phyloP scores from a whole-genome alignment of 2,113 vertebrate genomes.

The Platichthys flesus region DNA sequence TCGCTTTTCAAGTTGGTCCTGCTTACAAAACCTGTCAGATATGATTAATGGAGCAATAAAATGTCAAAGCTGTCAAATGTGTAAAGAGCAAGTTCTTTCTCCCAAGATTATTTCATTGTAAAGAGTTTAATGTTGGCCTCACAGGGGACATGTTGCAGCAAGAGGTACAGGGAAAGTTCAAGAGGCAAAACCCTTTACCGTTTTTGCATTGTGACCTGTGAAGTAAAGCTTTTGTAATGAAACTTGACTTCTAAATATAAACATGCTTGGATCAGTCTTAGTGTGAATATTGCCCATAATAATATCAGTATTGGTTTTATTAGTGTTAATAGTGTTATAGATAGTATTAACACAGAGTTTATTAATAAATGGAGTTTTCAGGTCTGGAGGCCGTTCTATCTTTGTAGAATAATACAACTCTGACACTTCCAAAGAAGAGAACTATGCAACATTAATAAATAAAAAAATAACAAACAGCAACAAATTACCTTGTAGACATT shows the following conservation, averaged over 20 bases:
- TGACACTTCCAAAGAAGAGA: no score
- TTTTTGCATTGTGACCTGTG: background rate
- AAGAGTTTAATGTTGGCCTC: no score
- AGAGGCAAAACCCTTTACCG: background rate
- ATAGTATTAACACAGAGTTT: background rate
- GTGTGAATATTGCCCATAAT: background rate
- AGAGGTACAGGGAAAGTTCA: no score
- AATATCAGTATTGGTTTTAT: background rate
- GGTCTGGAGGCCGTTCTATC: no score
- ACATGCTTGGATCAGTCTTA: background rate
- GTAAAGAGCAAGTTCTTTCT: slow-evolving; percentile 14
- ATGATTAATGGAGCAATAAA: slow-evolving; percentile 74
- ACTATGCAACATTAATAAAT: background rate
- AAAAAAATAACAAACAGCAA: no score
- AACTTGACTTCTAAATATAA: background rate
- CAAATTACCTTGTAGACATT: no score
- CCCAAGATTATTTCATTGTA: background rate
- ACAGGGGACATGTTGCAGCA: no score
- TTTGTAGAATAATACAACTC: no score
- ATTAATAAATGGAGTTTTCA: no score
- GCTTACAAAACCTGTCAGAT: slow-evolving; percentile 70
- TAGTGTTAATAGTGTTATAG: no score
- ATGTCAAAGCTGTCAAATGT: slow-evolving; percentile 61
- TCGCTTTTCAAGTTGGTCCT: slow-evolving; percentile 58
- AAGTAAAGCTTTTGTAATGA: no score